Evolutionary conservation across 2,888 invertebrate genomes (phyloP), one percentile per base, ranked within the genome.

Genomic region (Cordilura impudica): DNA sequence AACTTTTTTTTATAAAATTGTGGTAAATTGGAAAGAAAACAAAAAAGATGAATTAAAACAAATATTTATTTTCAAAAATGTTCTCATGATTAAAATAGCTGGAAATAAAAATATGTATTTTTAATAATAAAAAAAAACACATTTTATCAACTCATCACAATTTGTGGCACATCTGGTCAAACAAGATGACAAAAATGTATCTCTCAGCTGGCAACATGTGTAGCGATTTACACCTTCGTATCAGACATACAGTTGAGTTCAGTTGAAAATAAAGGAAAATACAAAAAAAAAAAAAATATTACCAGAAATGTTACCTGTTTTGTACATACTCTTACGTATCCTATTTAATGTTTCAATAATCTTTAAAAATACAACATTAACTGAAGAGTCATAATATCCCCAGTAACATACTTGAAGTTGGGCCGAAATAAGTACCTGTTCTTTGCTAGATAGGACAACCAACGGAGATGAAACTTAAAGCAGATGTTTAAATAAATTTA

Each of bases 81-180:
- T 35, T 35, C 35, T 35, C 35, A 35, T 35, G 35, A 35, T 35
- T 35, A 39, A n/a, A n/a, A 39, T 39, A 31, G n/a, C n/a, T n/a
- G n/a, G n/a, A n/a, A n/a, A n/a, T n/a, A n/a, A n/a, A 2, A 39
- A 2, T 12, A 39, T 39, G 14, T n/a, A n/a, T n/a, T n/a, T n/a
- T n/a, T n/a, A n/a, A n/a, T n/a, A n/a, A n/a, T n/a, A n/a, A n/a
- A 26, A 26, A 26, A 26, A 26, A 26, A 4, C 26, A 31, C 31
- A 31, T 65, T 23, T 31, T 58, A 7, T 26, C 23, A 49, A 16
- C 29, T 54, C 45, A 16, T 47, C 31, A 61, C 49, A n/a, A 61
- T 49, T 61, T 71, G 61, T 66, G 61, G 49, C 74, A 79, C 78
- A 79, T 79, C 78, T 79, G 78, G 74, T 51, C 74, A 61, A 67